A percentile compares a stretch with the other conserved stretches of the same genome.
Conservation (phyloP, 1,140 invertebrate genomes). For the Mylabris phalerata region DNA sequence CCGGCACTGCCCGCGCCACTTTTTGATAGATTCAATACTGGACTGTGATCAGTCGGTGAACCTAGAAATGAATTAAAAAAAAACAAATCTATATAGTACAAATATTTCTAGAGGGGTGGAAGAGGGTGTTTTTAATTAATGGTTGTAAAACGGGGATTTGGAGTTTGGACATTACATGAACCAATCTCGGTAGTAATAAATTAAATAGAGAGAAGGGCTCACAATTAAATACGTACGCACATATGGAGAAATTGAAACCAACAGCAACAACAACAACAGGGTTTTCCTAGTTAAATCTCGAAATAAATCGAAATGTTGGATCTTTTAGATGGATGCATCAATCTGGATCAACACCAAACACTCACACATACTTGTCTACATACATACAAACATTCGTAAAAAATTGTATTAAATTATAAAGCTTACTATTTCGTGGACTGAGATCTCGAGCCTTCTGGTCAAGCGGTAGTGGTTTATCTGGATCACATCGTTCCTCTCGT, state of each 20-base stretch:
- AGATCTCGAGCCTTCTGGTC: conserved; percentile 74
- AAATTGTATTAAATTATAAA: neutral
- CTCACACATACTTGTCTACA: too few species aligned
- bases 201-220: conserved; percentile 19
- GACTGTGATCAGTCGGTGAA: conserved; percentile 82
- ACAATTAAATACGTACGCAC: conserved; percentile 31
- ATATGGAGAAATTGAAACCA: conserved; percentile 34
- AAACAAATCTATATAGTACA: neutral
- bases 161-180: conserved; percentile 28
- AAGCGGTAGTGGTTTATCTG: conserved; percentile 65
- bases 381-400: too few species aligned
- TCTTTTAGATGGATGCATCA: conserved; percentile 24
- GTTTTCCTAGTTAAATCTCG: conserved; percentile 18
- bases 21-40: conserved; percentile 83
- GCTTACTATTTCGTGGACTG: conserved; percentile 79
- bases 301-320: conserved; percentile 24
- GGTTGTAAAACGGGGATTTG: conserved; percentile 28
- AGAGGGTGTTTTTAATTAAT: conserved; percentile 28
- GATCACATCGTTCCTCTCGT: conserved; percentile 74
- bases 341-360: conserved; percentile 16
- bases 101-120: neutral
- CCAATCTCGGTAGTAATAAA: conserved; percentile 31
- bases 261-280: neutral
- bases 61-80: conserved; percentile 46
- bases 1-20: conserved; percentile 63